Base-by-base conservation (phyloP, 1,140 invertebrate species). In the Anadara kagoshimensis region DNA sequence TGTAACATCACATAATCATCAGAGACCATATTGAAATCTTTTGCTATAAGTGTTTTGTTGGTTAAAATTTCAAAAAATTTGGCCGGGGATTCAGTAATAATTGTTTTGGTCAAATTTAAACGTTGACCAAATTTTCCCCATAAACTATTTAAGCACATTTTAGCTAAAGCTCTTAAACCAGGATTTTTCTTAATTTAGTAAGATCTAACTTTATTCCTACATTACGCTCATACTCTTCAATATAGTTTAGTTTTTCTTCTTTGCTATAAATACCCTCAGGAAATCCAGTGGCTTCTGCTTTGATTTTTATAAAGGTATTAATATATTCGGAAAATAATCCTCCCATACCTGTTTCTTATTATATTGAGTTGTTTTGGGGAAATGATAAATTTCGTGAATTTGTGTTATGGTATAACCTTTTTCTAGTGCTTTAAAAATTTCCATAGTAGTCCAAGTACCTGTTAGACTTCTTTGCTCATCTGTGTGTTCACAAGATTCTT, bases 181-280 rank as follows among this genome's bases (percentile, higher is more conserved):
- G 81, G 76, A 71, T 90, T 90, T 69, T 83, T 76, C 29, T 56
- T 61, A 54, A 90, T 88, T 85, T 84, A n/a, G 79, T 56, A 5
- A 41, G 53, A 24, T 90, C 84, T 22, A 91, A 65, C n/a, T 63
- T 26, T 43, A 91, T 76, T n/a, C 85, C 85, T 78, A 90, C 84
- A 14, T 76, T 66, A 47, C 78, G 26, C 2, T 80, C 26, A 79
- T 86, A 89, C 10, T 84, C 58, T 22, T 44, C 14, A 20, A 90
- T 81, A 63, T 88, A 90, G 81, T 49, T 63, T 8, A 14, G 44
- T 62, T 70, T 78, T 41, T 69, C 16, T 61, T 66, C 58, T n/a
- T 74, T 75, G 10, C 78, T 79, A 16, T 43, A 49, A 45, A 68
- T 64, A 56, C 66, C 16, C n/a, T 0, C 26, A 16, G 80, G 75